A percentile compares a stretch with the other conserved stretches of the same genome.
Conservation (phyloP, 1,140 invertebrate species). For the Drosophila tristis region DNA sequence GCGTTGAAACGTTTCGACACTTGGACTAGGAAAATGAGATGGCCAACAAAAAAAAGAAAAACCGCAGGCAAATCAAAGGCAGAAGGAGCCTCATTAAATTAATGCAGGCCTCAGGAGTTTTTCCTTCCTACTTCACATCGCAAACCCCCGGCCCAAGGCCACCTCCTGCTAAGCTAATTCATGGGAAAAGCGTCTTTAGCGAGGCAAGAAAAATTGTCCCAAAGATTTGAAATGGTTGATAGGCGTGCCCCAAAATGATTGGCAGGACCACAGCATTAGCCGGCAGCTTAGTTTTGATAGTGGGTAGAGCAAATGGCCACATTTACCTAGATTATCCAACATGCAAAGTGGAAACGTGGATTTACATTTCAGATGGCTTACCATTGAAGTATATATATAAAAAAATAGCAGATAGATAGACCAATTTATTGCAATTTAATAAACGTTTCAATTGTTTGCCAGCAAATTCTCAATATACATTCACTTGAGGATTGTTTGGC, state of each 20-base stretch:
- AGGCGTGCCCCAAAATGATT: conserved; percentile 32
- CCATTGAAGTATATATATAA: no score
- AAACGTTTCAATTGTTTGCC: not conserved
- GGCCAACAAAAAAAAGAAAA: conserved; percentile 60
- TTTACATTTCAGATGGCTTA: conserved; percentile 8
- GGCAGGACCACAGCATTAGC: conserved; percentile 25
- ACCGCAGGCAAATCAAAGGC: conserved; percentile 57
- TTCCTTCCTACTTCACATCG: conserved; percentile 13
- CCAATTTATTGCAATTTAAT: not conserved
- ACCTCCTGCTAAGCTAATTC: conserved; percentile 45
- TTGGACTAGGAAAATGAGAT: conserved; percentile 49
- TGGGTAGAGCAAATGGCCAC: not conserved
- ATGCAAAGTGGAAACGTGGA: conserved; percentile 25
- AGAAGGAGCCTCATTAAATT: conserved; percentile 79
- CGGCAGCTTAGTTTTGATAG: conserved; percentile 16
- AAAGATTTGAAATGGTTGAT: conserved; percentile 62
- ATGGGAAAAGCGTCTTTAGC: conserved; percentile 55
- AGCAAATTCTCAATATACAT: not conserved
- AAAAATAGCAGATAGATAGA: no score
- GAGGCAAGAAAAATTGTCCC: conserved; percentile 29
- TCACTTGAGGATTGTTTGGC: no score
- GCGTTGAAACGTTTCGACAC: conserved; percentile 70
- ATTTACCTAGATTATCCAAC: conserved; percentile 30
- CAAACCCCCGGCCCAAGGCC: not conserved
- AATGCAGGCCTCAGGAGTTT: conserved; percentile 76